phyloP scores from a whole-genome alignment of 2,113 vertebrate genomes.

The Laticauda laticaudata region DNA sequence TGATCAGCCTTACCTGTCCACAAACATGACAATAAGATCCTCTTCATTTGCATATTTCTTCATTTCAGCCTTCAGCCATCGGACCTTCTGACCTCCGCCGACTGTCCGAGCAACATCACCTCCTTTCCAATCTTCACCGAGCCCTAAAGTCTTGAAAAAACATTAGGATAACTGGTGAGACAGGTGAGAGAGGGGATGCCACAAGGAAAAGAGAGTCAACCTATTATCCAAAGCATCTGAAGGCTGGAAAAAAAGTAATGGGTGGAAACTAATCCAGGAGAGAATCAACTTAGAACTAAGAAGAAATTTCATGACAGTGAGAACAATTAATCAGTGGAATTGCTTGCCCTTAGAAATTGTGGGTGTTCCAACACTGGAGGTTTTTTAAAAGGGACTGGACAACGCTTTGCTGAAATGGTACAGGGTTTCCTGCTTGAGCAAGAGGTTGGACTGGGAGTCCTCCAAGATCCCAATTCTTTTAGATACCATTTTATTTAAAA shows the following conservation, averaged over 20 bases:
- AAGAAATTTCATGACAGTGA: neutral
- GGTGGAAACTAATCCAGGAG: neutral
- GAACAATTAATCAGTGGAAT: neutral
- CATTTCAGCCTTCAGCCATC: constrained; percentile 87
- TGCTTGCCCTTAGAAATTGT: neutral
- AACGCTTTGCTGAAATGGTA: neutral
- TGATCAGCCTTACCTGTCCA: constrained; percentile 78
- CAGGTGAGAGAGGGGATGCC: neutral
- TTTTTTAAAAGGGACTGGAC: neutral
- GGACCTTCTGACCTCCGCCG: constrained; percentile 89
- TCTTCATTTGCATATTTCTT: constrained; percentile 67
- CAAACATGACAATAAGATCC: constrained; percentile 81
- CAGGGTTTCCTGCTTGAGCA: neutral
- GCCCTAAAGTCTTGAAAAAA: constrained; percentile 66
- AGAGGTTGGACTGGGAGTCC: neutral
- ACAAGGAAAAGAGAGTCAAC: neutral
- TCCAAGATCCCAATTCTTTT: neutral
- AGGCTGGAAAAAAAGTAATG: neutral
- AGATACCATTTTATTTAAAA: neutral
- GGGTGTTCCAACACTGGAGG: neutral
- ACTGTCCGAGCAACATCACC: constrained; percentile 78
- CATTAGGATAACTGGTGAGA: neutral
- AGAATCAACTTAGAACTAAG: neutral
- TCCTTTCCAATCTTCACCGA: constrained; percentile 78
- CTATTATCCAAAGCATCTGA: neutral